Evolutionary conservation across 2,797 vertebrate species (phyloP), one percentile per base, ranked within the genome.

Genomic region (Poliocrania exsul): DNA sequence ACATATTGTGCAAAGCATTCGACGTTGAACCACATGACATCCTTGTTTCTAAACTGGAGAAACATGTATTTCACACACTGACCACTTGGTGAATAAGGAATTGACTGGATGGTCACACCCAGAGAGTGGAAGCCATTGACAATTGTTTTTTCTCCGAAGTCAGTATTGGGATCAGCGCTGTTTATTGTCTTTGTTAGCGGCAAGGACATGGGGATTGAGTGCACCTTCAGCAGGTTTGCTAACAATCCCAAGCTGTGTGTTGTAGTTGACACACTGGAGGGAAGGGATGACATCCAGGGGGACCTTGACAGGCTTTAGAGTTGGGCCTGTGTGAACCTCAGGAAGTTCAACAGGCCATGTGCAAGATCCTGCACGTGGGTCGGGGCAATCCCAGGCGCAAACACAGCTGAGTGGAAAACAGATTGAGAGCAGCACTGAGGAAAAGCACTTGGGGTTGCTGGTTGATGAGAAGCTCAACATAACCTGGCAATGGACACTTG

Each of bases 261-360:
- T 9, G 6, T 35, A 28, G 42, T 10, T 1, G 1, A 25, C 42
- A 49, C 0, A 0, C 26, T 75, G 23, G 11, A 69, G 49, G 62
- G 26, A 62, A 40, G 11, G 17, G 40, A 49, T 37, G 35, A 2
- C 31, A n/a, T n/a, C 37, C 56, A 49, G 11, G 61, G 26, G 9
- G 5, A 28, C 10, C 26, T 1, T 15, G 16, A 21, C 18, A 61
- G 35, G 35, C 18, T 61, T 28, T 4, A 42, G 40, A 42, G 35
- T 9, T 40, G 25, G 20, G 3, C 4, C 29, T 7, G 5, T 35
- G 61, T 2, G 3, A 58, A 35, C 18, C 3, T 54, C 38, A 26
- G 15, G 29, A 60, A 66, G 29, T 6, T 66, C 54, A 60, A 18
- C 47, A 54, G 54, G 47, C 38, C 33, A 46, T 47, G 61, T 53